Base-by-base conservation (phyloP, 2,113 vertebrate genomes). In the Cranoglanis bouderius region DNA sequence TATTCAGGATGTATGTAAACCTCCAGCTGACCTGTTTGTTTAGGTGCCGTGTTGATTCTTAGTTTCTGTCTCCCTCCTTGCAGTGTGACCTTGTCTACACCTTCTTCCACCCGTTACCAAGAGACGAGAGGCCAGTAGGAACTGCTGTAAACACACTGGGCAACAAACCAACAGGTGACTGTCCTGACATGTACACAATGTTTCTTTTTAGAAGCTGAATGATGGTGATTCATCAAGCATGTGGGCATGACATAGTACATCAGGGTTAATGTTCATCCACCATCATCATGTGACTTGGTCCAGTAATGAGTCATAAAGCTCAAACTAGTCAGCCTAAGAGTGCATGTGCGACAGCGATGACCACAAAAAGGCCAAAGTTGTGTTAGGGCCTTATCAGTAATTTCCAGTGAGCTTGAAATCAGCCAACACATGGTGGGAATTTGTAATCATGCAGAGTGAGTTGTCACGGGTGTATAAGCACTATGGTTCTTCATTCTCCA, bases 71-170 rank as follows among this genome's bases (percentile, higher is more conserved):
- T 59, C 35, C 6, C 59, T 86, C 18, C 21, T 85, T 90, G 0
- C 94, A 99, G 98, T 97, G 97, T 85, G 98, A 99, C 88, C 94
- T 99, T 86, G 95, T 99, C 75, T 99, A 98, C 92, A 98, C 98
- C 19, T 99, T 99, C 94, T 98, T 99, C 93, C 96, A 98, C 78
- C 96, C 97, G 0, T 93, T 99, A 67, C 96, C 96, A 9, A 95
- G 97, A 90, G 98, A 99, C 0, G 98, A 99, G 90, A 96, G 95
- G 82, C 92, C 97, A 0, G 92, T 88, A 29, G 90, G 91, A 65
- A 90, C 92, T 7, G 82, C 92, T 0, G 92, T 95, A 63, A 94
- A 91, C 90, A 93, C 92, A 74, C 89, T 94, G 0, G 90, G 93
- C 49, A 96, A 95, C 0, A 97, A 97, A 91, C 87, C 96, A 0